Base-by-base conservation (phyloP, 2,113 vertebrate species). In the Albula goreensis region DNA sequence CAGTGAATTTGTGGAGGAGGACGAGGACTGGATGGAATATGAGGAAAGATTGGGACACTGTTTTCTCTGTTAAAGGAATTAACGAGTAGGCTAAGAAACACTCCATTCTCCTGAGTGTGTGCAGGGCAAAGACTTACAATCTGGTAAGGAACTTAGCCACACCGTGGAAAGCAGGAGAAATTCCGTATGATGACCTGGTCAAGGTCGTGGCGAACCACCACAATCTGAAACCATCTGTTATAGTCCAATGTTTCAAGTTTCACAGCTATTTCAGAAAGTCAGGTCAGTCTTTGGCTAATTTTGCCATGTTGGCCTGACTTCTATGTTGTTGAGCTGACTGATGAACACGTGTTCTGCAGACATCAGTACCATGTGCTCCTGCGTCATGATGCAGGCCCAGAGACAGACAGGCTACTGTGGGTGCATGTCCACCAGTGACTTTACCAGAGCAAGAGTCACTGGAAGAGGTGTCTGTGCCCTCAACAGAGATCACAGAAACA, bases 31-130 rank as follows among this genome's bases (percentile, higher is more conserved):
- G 85, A 81, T 56, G 15, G 53, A 70, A 22, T 86, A 85, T 79
- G 84, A 50, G 77, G 86, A 87, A 83, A 77, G 86, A n/a, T 80
- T 87, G 83, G 86, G 79, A 85, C 83, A 85, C 79, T 88, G 31
- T 77, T 82, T 56, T 81, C 31, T 12, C 5, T 77, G 87, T 80
- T 41, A 74, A 82, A 60, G 78, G 66, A n/a, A 85, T 85, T 82
- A 82, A 52, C 5, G 80, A 81, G 50, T 80, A 85, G 22, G 82
- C 13, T 74, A 86, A 50, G 25, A 22, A 22, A 50, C 5, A 15
- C 41, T 83, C 60, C 3, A 86, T 86, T 52, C 57, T 90, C 41
- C 74, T 85, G 50, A 88, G 56, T 87, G 80, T 41, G 5, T 87
- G 83, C 60, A 83, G 85, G 5, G 74, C 50, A 17, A 87, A 86